phyloP scores from a whole-genome alignment of 2,113 vertebrate species.

The Plectropomus leopardus region DNA sequence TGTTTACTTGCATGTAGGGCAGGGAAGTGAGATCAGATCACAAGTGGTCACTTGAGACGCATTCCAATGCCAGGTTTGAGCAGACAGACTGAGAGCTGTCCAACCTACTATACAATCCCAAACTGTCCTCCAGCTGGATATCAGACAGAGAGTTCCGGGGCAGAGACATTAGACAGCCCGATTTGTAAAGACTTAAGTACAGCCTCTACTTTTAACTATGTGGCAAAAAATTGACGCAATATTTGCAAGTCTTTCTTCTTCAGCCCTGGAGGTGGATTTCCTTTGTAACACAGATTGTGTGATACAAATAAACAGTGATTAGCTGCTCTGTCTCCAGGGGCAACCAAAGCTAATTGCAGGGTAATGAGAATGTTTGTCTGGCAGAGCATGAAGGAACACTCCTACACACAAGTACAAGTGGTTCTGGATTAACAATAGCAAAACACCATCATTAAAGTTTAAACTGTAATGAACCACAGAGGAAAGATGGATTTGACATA shows the following conservation, averaged over 20 bases:
- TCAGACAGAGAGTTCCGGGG: not conserved
- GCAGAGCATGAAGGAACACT: constrained; percentile 8
- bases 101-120: too few relatives aligned
- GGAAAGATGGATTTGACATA: not conserved
- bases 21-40: too few relatives aligned
- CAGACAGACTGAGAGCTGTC: not conserved
- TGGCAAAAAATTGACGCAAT: not conserved
- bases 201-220: not conserved
- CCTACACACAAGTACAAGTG: not conserved
- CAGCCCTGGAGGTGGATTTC: not conserved
- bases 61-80: too few relatives aligned
- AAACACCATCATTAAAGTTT: not conserved
- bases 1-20: too few relatives aligned
- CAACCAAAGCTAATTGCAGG: constrained; percentile 37
- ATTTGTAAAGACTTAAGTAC: not conserved
- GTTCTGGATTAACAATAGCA: not conserved
- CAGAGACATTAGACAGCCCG: not conserved
- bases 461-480: not conserved
- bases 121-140: not conserved
- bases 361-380: constrained; percentile 37
- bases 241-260: not conserved
- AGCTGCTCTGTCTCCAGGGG: constrained; percentile 30
- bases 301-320: constrained; percentile 35
- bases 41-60: too few relatives aligned
- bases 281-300: constrained; percentile 19